Percentiles rank a stretch among this genome's conserved stretches.
phyloP scores from a whole-genome alignment of 1,140 invertebrate species.

The Stratiolaelaps scimitus region DNA sequence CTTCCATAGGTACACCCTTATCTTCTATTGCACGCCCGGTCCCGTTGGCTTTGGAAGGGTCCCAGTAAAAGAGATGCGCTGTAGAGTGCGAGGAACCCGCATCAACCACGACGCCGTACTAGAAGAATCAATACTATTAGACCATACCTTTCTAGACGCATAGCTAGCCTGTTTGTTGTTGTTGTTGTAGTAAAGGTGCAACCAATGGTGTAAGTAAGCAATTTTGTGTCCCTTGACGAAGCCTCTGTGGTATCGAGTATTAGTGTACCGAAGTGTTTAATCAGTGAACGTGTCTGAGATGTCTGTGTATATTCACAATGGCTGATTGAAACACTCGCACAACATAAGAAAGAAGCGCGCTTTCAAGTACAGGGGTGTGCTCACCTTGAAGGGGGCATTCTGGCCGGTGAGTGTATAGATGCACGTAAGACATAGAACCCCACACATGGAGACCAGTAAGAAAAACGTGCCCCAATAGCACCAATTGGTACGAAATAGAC shows the following conservation, averaged over 20 bases:
- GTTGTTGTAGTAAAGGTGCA: too few relatives aligned
- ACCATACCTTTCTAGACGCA: not conserved
- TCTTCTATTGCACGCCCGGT: slow-evolving; percentile 45
- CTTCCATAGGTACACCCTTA: too few relatives aligned
- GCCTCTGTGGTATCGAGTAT: too few relatives aligned
- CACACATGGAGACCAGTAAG: not conserved
- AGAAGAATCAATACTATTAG: slow-evolving; percentile 32
- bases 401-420: not conserved
- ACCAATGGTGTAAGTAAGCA: too few relatives aligned
- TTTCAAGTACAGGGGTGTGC: not conserved
- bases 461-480: not conserved
- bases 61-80: slow-evolving; percentile 45
- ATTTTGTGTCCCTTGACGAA: too few relatives aligned
- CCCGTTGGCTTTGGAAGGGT: slow-evolving; percentile 41
- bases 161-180: too few relatives aligned
- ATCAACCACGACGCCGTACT: slow-evolving; percentile 49
- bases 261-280: too few relatives aligned
- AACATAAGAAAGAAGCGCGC: not conserved
- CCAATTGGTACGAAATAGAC: not conserved
- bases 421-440: not conserved
- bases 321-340: too few relatives aligned
- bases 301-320: too few relatives aligned
- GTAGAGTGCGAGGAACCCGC: slow-evolving; percentile 47
- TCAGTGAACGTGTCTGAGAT: too few relatives aligned
- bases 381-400: not conserved